These are phyloP conservation scores for Euphysa ruthae DNA, from an alignment of 30 jellyfish, hydroid and myxozoan genomes.

Conservation along the genomic window DNA sequence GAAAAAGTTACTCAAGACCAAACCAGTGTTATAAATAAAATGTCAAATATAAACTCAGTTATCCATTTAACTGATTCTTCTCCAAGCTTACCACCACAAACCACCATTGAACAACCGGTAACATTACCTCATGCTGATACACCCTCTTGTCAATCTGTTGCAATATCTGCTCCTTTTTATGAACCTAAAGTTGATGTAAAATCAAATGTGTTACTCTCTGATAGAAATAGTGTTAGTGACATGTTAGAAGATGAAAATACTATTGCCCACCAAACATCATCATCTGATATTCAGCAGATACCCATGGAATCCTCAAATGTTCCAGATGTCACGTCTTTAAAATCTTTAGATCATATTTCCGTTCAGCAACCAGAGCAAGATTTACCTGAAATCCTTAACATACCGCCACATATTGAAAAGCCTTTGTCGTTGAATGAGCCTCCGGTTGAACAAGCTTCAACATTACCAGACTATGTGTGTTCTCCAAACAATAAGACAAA, in stretches of 20 bases:
- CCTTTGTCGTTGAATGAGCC: not conserved
- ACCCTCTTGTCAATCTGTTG: too few relatives aligned
- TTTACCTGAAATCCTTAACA: not conserved
- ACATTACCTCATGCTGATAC: too few relatives aligned
- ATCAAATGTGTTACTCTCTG: not conserved
- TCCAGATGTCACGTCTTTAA: too few relatives aligned
- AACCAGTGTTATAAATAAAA: not conserved
- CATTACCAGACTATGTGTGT: too few relatives aligned
- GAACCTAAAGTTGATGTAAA: conserved; percentile 15
- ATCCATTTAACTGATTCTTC: too few relatives aligned
- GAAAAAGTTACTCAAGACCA: not conserved
- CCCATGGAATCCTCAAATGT: too few relatives aligned
- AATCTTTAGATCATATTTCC: not conserved
- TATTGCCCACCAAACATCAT: too few relatives aligned
- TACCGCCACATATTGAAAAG: not conserved
- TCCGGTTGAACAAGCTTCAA: not conserved
- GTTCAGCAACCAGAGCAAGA: not conserved
- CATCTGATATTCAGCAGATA: too few relatives aligned
- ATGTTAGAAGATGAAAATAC: not conserved
- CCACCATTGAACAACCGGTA: too few relatives aligned
- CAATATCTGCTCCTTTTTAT: conserved; percentile 17
- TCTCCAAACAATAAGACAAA: too few relatives aligned
- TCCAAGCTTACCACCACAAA: too few relatives aligned
- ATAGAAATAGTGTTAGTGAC: not conserved
- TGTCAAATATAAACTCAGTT: not conserved